These are phyloP conservation scores for Plutomurus gul DNA, from an alignment of 1,140 invertebrate species.

Conservation along the genomic window DNA sequence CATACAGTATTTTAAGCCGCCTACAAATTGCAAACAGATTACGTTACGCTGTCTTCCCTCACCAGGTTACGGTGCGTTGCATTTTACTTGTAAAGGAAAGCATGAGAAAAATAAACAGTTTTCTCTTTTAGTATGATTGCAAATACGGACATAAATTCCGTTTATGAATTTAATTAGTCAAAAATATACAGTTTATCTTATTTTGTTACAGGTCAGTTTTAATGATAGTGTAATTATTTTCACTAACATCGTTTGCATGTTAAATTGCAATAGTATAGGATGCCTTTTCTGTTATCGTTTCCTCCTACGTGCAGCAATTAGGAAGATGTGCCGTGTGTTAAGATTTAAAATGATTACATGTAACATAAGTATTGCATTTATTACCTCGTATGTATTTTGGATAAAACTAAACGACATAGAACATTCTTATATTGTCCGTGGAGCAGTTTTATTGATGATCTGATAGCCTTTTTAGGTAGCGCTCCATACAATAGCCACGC, in stretches of 20 bases:
- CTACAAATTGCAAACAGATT: neutral
- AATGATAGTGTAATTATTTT: too few species aligned
- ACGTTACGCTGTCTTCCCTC: neutral
- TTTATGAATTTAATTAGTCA: neutral
- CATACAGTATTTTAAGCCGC: constrained; percentile 1
- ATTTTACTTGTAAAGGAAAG: neutral
- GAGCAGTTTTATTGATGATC: constrained; percentile 15
- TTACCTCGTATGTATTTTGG: neutral
- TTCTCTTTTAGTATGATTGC: too few species aligned
- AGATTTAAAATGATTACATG: too few species aligned
- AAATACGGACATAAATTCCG: neutral
- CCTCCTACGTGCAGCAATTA: too few species aligned
- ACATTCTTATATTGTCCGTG: constrained; percentile 2
- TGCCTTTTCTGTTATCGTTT: too few species aligned
- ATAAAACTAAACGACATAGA: neutral
- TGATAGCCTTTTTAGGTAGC: constrained; percentile 41
- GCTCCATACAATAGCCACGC: constrained; percentile 32
- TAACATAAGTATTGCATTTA: neutral
- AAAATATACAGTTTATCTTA: too few species aligned
- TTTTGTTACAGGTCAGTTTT: too few species aligned
- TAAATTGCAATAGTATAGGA: too few species aligned
- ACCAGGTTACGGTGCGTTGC: too few species aligned
- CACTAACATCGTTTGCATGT: too few species aligned
- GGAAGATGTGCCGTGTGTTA: too few species aligned
- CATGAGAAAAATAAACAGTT: too few species aligned